These are phyloP conservation scores for Himalopsyche tibetana DNA, from an alignment of 2,888 invertebrate genomes.

Conservation along the genomic window DNA sequence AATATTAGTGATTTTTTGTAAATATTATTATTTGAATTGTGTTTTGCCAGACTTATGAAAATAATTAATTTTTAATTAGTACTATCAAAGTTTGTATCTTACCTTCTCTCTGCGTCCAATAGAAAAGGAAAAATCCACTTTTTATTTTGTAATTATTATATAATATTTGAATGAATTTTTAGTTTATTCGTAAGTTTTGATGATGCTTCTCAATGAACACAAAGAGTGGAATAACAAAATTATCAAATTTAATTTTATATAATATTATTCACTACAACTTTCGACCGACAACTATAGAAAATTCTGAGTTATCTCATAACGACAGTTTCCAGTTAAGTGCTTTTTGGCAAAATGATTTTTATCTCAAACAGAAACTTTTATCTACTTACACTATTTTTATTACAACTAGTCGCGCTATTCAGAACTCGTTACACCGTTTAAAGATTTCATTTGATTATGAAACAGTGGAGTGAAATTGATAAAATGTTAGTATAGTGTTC, in stretches of 20 bases:
- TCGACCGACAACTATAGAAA: neutral
- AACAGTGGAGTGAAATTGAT: neutral
- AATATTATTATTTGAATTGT: too few species aligned
- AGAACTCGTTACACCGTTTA: neutral
- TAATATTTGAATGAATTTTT: too few species aligned
- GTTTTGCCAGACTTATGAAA: too few species aligned
- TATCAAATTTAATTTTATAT: neutral
- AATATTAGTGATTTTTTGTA: too few species aligned
- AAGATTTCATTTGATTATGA: neutral
- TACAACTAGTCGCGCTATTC: neutral
- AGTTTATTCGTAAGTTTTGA: too few species aligned
- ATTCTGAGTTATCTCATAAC: neutral
- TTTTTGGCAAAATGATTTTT: conserved; percentile 48
- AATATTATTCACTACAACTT: neutral
- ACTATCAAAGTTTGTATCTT: too few species aligned
- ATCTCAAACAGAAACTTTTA: conserved; percentile 48
- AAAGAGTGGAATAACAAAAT: too few species aligned
- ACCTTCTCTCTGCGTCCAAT: too few species aligned
- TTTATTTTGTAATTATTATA: too few species aligned
- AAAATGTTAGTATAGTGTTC: conserved; percentile 5
- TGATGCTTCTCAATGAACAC: too few species aligned
- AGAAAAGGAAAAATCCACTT: too few species aligned
- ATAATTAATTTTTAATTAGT: too few species aligned
- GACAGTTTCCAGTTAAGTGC: conserved; percentile 45
- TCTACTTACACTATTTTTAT: neutral